Conservation (phyloP, 2,113 vertebrate species). For the Cnemophilus loriae region DNA sequence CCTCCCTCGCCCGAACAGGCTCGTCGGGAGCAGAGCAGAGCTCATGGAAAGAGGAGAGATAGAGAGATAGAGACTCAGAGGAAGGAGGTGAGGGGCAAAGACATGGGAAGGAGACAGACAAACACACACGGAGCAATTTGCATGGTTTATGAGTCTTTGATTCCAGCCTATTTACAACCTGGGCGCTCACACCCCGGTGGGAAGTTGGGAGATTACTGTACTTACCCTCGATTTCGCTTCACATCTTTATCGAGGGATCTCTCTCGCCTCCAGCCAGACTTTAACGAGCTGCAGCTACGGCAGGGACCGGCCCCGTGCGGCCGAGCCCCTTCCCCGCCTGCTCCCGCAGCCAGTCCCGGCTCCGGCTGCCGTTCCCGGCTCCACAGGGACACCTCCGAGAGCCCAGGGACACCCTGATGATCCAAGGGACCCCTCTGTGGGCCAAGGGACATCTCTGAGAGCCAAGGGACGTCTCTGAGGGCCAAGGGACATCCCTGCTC, state of each 20-base stretch:
- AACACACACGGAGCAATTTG: slow-evolving; percentile 48
- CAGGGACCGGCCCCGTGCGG: not conserved
- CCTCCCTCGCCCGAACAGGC: slow-evolving; percentile 49
- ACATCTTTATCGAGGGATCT: slow-evolving; percentile 54
- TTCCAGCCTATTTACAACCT: slow-evolving; percentile 50
- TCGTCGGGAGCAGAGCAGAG: slow-evolving; percentile 8
- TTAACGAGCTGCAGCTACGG: not conserved
- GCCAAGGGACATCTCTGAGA: not conserved
- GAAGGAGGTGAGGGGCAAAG: slow-evolving; percentile 49
- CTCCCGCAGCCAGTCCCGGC: not conserved
- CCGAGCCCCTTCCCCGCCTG: not conserved
- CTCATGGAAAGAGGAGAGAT: slow-evolving; percentile 44
- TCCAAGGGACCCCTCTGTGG: not conserved
- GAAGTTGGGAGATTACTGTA: slow-evolving; percentile 46
- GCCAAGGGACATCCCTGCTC: too few species aligned
- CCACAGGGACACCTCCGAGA: not conserved
- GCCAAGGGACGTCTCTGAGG: not conserved
- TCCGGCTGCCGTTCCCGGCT: not conserved
- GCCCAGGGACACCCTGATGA: not conserved
- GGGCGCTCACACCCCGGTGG: slow-evolving; percentile 47
- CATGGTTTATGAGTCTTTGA: slow-evolving; percentile 66
- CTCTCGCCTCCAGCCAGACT: slow-evolving; percentile 46
- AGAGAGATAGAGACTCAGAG: slow-evolving; percentile 45
- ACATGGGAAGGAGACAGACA: slow-evolving; percentile 57
- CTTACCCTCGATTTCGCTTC: slow-evolving; percentile 38